phyloP scores from a whole-genome alignment of 2,113 vertebrate species.

The Podarcis raffonei region DNA sequence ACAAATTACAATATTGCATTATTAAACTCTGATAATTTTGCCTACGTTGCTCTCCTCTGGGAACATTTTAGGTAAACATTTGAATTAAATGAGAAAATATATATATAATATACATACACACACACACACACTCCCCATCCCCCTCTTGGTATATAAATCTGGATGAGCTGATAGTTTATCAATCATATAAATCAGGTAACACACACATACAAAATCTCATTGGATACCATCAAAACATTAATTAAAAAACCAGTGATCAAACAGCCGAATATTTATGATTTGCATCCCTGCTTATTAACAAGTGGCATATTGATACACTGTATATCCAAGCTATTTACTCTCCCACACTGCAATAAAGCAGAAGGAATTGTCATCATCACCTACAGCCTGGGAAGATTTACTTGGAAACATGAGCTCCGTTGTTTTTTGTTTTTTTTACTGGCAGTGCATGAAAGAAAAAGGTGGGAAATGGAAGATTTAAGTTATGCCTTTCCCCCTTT shows the following conservation, averaged over 20 bases:
- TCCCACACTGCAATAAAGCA: slow-evolving; percentile 66
- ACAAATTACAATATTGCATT: slow-evolving; percentile 39
- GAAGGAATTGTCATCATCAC: slow-evolving; percentile 63
- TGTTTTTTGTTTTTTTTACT: not conserved
- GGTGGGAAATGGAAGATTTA: not conserved
- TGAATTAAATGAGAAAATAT: slow-evolving; percentile 54
- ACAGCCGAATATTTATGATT: slow-evolving; percentile 74
- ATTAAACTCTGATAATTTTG: slow-evolving; percentile 49
- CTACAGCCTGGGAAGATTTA: slow-evolving; percentile 58
- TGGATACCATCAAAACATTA: slow-evolving; percentile 77
- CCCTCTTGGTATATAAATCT: slow-evolving; percentile 40
- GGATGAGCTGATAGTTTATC: slow-evolving; percentile 70
- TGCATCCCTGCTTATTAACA: slow-evolving; percentile 72
- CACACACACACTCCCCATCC: too few species aligned
- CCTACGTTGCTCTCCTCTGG: slow-evolving; percentile 39
- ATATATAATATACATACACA: too few species aligned
- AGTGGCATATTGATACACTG: slow-evolving; percentile 72
- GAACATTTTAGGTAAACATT: slow-evolving; percentile 58
- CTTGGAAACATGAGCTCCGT: slow-evolving; percentile 38
- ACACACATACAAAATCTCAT: slow-evolving; percentile 62
- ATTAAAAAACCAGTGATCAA: slow-evolving; percentile 76
- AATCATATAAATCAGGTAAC: slow-evolving; percentile 74
- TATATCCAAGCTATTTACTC: slow-evolving; percentile 68
- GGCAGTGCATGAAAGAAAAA: not conserved
- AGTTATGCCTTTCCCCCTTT: slow-evolving; percentile 25